phyloP scores from a whole-genome alignment of 2,113 vertebrate genomes.

The Menura novaehollandiae region DNA sequence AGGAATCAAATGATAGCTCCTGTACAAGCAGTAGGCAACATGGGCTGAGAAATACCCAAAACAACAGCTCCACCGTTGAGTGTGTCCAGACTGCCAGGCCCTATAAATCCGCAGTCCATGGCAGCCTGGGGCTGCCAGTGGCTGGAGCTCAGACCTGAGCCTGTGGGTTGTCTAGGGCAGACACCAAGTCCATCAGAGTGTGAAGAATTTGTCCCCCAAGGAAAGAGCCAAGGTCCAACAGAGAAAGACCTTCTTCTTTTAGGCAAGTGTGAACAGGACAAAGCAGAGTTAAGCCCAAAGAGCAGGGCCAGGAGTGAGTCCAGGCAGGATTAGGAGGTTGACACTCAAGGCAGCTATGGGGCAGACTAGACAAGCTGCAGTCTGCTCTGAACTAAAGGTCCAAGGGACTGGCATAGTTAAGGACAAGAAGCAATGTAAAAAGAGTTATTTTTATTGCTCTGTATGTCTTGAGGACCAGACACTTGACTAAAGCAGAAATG shows the following conservation, averaged over 20 bases:
- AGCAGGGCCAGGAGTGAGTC: not conserved
- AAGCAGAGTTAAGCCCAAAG: not conserved
- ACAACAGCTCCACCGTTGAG: not conserved
- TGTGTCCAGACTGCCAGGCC: not conserved
- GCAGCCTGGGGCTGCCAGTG: rapidly evolving
- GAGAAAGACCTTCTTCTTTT: not conserved
- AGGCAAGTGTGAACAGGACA: not conserved
- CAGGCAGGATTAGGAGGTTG: not conserved
- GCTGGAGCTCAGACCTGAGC: not conserved
- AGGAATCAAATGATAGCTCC: not conserved
- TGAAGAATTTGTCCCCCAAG: not conserved
- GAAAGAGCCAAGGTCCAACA: not conserved
- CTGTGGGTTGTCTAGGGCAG: not conserved
- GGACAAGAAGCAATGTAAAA: not conserved
- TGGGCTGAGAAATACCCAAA: not conserved
- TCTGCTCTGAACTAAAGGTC: not conserved
- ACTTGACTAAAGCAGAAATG: not conserved
- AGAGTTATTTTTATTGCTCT: not conserved
- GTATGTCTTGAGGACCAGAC: not conserved
- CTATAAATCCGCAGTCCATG: not conserved
- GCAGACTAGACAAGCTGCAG: not conserved
- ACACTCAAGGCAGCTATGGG: not conserved
- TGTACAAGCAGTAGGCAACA: not conserved
- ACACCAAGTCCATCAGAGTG: not conserved
- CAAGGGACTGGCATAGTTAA: not conserved